phyloP scores from a whole-genome alignment of 1,140 invertebrate genomes.

The Anoplophora glabripennis region DNA sequence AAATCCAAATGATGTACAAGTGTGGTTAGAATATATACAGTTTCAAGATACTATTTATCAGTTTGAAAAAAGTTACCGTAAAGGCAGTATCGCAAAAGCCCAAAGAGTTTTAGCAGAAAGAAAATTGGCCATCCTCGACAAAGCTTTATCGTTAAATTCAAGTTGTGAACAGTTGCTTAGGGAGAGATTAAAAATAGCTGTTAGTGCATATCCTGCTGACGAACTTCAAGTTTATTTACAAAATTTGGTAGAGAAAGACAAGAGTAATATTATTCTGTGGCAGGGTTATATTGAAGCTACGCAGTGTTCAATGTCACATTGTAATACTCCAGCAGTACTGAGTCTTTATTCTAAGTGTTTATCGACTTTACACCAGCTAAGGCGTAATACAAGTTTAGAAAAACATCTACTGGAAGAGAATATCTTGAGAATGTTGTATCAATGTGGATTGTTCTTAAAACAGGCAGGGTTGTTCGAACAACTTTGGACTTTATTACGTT shows the following conservation, averaged over 20 bases:
- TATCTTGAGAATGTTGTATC: slow-evolving; percentile 55
- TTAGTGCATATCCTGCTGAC: slow-evolving; percentile 54
- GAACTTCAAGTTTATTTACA: slow-evolving; percentile 52
- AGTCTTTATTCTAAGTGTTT: slow-evolving; percentile 57
- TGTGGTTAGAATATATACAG: slow-evolving; percentile 58
- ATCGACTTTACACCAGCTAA: slow-evolving; percentile 52
- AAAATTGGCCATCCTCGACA: slow-evolving; percentile 58
- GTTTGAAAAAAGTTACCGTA: slow-evolving; percentile 48
- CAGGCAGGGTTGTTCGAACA: slow-evolving; percentile 64
- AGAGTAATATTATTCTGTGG: slow-evolving; percentile 58
- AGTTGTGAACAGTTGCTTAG: slow-evolving; percentile 51
- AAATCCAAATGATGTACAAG: slow-evolving; percentile 52
- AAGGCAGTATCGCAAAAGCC: slow-evolving; percentile 49
- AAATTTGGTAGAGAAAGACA: slow-evolving; percentile 52
- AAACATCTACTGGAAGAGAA: slow-evolving; percentile 46
- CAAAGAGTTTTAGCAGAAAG: slow-evolving; percentile 50
- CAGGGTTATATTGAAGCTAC: slow-evolving; percentile 56
- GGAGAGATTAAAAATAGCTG: slow-evolving; percentile 53
- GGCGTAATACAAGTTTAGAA: slow-evolving; percentile 37
- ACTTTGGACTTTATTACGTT: slow-evolving; percentile 60
- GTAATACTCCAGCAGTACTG: slow-evolving; percentile 56
- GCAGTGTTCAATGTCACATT: slow-evolving; percentile 60
- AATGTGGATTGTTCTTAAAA: slow-evolving; percentile 62
- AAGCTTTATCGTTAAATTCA: slow-evolving; percentile 54
- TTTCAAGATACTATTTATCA: slow-evolving; percentile 55